Evolutionary conservation across 53 echinoderm and acorn worm genomes (phyloP).

Genomic region (Echinometra lucunter): DNA sequence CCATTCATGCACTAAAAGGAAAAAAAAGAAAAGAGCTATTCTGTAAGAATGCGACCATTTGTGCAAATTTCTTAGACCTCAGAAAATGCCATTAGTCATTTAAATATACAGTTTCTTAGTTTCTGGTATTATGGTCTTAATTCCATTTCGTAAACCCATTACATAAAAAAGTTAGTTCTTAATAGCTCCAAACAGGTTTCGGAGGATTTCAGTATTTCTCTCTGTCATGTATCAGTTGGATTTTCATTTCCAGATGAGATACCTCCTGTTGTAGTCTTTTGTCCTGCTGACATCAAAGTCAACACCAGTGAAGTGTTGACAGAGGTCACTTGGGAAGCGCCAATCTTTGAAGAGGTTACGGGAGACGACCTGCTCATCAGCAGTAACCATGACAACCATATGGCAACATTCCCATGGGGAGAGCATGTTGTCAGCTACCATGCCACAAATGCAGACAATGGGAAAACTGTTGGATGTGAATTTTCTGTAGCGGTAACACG

Average conservation of each 20-base stretch:
- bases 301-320: conserved; percentile 66
- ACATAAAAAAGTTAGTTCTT: too few species aligned
- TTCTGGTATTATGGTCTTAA: too few species aligned
- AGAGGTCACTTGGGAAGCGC: conserved; percentile 70
- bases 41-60: too few species aligned
- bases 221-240: too few species aligned
- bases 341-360: conserved; percentile 79
- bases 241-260: conserved; percentile 73
- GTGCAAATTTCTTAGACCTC: too few species aligned
- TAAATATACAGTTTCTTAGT: too few species aligned
- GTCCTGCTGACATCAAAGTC: conserved; percentile 66
- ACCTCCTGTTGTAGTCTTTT: conserved; percentile 76
- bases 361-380: conserved; percentile 74
- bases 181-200: too few species aligned
- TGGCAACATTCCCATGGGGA: conserved; percentile 73
- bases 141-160: too few species aligned
- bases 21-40: too few species aligned
- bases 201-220: too few species aligned
- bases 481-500: conserved; percentile 78
- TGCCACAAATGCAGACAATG: conserved; percentile 79
- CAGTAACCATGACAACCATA: conserved; percentile 72
- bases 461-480: conserved; percentile 80
- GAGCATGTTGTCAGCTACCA: conserved; percentile 74
- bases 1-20: too few species aligned
- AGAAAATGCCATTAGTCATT: too few species aligned